phyloP scores from a whole-genome alignment of 1,140 invertebrate species.

The Marisa cornuarietis region DNA sequence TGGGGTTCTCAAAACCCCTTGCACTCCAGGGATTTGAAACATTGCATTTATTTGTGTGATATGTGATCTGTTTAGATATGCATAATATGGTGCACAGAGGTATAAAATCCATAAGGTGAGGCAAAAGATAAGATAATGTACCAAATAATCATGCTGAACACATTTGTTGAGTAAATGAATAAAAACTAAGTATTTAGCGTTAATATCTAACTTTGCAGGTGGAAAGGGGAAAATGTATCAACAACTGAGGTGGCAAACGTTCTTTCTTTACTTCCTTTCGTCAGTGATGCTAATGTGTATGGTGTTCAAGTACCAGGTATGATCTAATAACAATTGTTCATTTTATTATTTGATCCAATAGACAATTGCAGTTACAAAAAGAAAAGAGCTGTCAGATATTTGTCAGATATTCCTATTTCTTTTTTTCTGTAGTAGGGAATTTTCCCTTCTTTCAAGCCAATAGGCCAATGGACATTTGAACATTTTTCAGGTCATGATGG shows the following conservation, averaged over 20 bases:
- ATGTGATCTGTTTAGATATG: no score
- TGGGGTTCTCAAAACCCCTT: no score
- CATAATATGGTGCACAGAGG: no score
- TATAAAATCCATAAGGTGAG: no score
- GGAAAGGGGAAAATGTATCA: conserved; percentile 97
- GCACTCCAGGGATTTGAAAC: no score
- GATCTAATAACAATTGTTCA: not conserved
- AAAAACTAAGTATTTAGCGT: no score
- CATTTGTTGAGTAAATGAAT: no score
- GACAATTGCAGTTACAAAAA: no score
- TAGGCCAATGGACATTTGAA: not conserved
- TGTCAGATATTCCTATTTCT: not conserved
- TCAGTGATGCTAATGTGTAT: conserved; percentile 93
- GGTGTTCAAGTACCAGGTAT: conserved; percentile 80
- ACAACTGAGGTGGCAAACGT: conserved; percentile 92
- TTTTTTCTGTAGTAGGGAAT: not conserved
- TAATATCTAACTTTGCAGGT: conserved; percentile 48
- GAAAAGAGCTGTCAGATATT: not conserved
- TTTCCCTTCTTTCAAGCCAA: not conserved
- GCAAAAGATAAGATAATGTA: no score
- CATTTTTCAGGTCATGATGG: conserved; percentile 82
- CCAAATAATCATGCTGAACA: no score
- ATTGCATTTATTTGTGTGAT: no score
- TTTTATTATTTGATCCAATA: no score
- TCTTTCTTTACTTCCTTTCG: conserved; percentile 57